These are phyloP conservation scores for Scytalopus superciliaris DNA, from an alignment of 2,113 vertebrate species.

Conservation along the genomic window DNA sequence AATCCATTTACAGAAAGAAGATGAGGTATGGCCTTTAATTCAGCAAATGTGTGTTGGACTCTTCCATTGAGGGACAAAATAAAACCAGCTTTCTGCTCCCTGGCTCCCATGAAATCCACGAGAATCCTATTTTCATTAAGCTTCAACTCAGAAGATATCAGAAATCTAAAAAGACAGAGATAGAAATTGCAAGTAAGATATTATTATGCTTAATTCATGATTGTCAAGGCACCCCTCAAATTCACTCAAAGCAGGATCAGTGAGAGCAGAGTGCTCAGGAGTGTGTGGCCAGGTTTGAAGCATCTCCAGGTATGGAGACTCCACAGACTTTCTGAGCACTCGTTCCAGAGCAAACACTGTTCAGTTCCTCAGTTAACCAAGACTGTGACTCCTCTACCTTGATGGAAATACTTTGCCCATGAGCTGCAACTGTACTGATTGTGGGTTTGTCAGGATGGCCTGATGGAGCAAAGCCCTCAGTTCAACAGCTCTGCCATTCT, in stretches of 20 bases:
- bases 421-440: slow-evolving; percentile 68
- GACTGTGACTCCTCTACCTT: slow-evolving; percentile 69
- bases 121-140: slow-evolving; percentile 58
- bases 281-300: neutral
- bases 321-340: neutral
- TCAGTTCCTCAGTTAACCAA: neutral
- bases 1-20: slow-evolving; percentile 68
- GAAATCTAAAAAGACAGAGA: slow-evolving; percentile 66
- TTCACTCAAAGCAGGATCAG: neutral
- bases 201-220: neutral
- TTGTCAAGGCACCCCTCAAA: neutral
- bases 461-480: slow-evolving; percentile 73
- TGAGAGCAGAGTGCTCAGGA: neutral
- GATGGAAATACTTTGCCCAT: slow-evolving; percentile 71
- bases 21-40: slow-evolving; percentile 64
- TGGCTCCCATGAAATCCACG: slow-evolving; percentile 21
- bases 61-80: slow-evolving; percentile 69
- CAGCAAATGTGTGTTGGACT: slow-evolving; percentile 71
- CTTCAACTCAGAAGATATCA: slow-evolving; percentile 69
- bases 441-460: slow-evolving; percentile 55
- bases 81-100: slow-evolving; percentile 42
- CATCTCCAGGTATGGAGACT: neutral
- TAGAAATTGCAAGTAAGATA: neutral
- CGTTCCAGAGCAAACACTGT: neutral
- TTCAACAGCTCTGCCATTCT: slow-evolving; percentile 14